Conservation (phyloP, 2,888 invertebrate species). For the Campopleginae sp. region DNA sequence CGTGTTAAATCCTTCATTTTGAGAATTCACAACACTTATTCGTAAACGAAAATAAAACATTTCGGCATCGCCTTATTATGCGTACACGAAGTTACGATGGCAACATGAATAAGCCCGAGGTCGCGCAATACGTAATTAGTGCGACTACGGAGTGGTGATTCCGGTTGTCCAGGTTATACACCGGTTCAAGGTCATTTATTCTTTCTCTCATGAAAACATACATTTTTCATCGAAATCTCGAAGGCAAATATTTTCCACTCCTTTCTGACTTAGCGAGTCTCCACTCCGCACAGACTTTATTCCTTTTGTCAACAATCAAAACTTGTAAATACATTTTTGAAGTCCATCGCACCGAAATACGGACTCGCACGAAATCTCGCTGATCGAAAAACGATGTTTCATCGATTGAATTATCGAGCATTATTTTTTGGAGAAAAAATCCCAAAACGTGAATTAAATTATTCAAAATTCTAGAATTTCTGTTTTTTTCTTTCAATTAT, state of each 20-base stretch:
- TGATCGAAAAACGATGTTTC: background rate
- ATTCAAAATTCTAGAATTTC: background rate
- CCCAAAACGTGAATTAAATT: background rate
- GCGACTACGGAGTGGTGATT: constrained; percentile 92
- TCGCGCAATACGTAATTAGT: too few species aligned
- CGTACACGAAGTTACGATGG: too few species aligned
- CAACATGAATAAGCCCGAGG: too few species aligned
- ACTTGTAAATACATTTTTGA: background rate
- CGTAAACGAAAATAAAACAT: too few species aligned
- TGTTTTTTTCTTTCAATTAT: background rate
- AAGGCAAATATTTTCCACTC: background rate
- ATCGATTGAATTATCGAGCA: background rate
- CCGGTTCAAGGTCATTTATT: background rate
- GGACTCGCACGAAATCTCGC: background rate
- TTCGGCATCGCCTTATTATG: too few species aligned
- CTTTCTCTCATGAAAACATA: background rate
- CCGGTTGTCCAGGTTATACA: background rate
- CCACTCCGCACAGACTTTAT: background rate
- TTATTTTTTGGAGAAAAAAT: background rate
- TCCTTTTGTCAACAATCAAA: background rate
- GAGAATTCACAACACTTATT: too few species aligned
- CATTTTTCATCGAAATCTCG: background rate
- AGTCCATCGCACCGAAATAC: background rate
- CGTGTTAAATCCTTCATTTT: too few species aligned
- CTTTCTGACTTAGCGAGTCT: background rate